A percentile compares a stretch with the other conserved stretches of the same genome.
phyloP scores from a whole-genome alignment of 2,113 vertebrate species.

The Isichthys henryi region DNA sequence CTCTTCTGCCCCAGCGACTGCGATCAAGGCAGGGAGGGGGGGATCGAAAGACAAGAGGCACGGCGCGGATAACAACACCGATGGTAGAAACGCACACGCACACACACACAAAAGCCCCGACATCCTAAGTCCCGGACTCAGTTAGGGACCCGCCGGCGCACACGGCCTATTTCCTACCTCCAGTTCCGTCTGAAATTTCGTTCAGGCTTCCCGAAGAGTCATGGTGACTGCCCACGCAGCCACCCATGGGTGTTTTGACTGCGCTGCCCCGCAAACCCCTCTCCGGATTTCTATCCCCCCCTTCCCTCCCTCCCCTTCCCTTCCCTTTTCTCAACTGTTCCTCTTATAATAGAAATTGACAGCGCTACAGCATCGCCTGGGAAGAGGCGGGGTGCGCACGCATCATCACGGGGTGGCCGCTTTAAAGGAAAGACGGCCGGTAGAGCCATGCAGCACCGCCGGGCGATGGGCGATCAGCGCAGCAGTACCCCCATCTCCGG shows the following conservation, averaged over 20 bases:
- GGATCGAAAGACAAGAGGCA: constrained; percentile 24
- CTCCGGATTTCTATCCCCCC: constrained; percentile 26
- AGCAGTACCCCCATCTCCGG: neutral
- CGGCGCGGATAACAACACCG: constrained; percentile 10
- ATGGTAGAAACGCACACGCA: neutral
- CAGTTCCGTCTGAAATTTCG: constrained; percentile 92
- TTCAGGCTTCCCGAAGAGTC: constrained; percentile 94
- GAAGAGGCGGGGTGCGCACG: constrained; percentile 37
- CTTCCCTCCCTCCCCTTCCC: neutral
- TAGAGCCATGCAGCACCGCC: neutral
- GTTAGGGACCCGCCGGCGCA: constrained; percentile 1
- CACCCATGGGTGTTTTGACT: constrained; percentile 82
- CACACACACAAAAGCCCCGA: neutral
- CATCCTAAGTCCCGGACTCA: neutral
- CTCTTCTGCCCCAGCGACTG: neutral
- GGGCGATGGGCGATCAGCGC: neutral
- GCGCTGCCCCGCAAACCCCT: constrained; percentile 52
- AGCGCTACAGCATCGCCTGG: constrained; percentile 39
- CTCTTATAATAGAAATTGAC: constrained; percentile 38
- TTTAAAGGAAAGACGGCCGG: neutral
- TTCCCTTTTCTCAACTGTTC: constrained; percentile 29
- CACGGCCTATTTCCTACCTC: constrained; percentile 59
- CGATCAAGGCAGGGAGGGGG: constrained; percentile 35
- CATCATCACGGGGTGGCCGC: constrained; percentile 45
- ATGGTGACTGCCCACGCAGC: constrained; percentile 96